Evolutionary conservation across 1,140 invertebrate species (phyloP).

Genomic region (Lepidurus packardi): DNA sequence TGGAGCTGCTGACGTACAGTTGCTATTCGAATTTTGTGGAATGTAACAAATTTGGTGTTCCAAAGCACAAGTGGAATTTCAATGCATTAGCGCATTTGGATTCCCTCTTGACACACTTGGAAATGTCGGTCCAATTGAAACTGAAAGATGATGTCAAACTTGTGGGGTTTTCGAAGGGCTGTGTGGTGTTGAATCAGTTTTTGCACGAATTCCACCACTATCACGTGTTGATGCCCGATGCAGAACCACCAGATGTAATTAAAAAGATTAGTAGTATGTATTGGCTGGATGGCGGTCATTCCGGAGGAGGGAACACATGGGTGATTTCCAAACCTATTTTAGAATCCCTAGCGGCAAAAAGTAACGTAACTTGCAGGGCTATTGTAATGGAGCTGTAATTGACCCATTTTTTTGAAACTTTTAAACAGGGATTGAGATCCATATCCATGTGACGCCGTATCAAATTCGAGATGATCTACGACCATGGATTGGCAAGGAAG

Average conservation of each 20-base stretch:
- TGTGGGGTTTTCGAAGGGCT: conserved; percentile 86
- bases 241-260: conserved; percentile 38
- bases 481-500: conserved; percentile 75
- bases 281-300: conserved; percentile 83
- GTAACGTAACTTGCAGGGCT: conserved; percentile 41
- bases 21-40: conserved; percentile 82
- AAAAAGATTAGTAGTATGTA: conserved; percentile 57
- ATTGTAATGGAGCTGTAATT: neutral
- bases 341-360: conserved; percentile 59
- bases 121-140: conserved; percentile 12
- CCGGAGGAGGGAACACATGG: conserved; percentile 75
- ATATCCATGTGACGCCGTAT: conserved; percentile 76
- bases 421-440: conserved; percentile 56
- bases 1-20: conserved; percentile 73
- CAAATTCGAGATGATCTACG: conserved; percentile 66
- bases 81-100: conserved; percentile 63
- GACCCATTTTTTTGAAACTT: conserved; percentile 22
- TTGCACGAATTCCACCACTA: conserved; percentile 71
- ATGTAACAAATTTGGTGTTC: conserved; percentile 64
- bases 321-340: conserved; percentile 65
- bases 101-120: conserved; percentile 44
- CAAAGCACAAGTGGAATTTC: conserved; percentile 61
- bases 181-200: conserved; percentile 83
- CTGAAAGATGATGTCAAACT: conserved; percentile 50
- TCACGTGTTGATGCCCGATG: conserved; percentile 46